Base-by-base conservation (phyloP, 2,888 invertebrate species). In the Cantharis rustica region DNA sequence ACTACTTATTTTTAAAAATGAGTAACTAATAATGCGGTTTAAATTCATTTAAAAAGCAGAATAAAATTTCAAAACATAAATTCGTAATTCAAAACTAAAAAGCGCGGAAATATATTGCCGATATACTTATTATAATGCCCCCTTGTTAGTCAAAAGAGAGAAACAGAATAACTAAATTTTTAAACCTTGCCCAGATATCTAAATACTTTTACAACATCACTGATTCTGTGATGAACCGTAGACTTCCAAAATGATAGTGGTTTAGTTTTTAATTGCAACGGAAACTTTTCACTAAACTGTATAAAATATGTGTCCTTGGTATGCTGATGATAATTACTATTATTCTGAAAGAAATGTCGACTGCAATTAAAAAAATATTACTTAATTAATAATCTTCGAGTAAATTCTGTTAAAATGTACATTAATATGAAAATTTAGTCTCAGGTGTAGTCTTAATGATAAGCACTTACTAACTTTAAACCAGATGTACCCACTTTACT, bases 361-460 rank as follows among this genome's bases (percentile, higher is more conserved):
- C 13, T 23, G 9, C 13, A 66, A 66, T 66, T 66, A 20, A 20
- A 20, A 64, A 66, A 66, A 20, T 66, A 66, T 17, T 66, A 27
- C 26, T 27, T 27, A 66, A 66, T 23, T 66, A 66, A 20, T 66
- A 66, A 66, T 66, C 64, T 66, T 66, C n/a, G n/a, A 20, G 64
- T 66, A 66, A 66, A 66, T 23, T 23, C 64, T 66, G 64, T 66
- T 66, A 66, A 20, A 66, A 66, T 66, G 64, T 66, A 27, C 69
- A 31, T 66, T 61, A 75, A 66, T 69, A 75, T 72, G 26, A 78
- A 75, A 75, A 71, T 81, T 77, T 77, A 78, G 82, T 79, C 83
- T 31, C 84, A 84, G 84, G 82, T 84, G 84, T 78, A 80, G 81
- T 81, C 80, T 78, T 82, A 82, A 84, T 83, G 83, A 83, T 81